Percentiles rank a stretch among this genome's conserved stretches.
Evolutionary conservation across 2,797 vertebrate genomes (phyloP).

Genomic region (Mus minutoides): DNA sequence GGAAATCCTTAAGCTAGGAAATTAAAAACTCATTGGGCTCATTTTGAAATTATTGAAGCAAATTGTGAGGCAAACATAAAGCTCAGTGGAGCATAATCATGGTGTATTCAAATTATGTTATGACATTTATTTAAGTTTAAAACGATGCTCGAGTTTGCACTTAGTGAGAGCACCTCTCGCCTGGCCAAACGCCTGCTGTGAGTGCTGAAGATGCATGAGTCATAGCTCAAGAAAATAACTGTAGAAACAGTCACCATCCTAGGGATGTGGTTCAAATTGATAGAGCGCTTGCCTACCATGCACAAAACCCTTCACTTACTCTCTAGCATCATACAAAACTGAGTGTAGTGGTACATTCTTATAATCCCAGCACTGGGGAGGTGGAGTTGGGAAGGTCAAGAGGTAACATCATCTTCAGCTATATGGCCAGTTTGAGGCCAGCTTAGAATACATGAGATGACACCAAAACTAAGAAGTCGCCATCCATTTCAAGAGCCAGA

Average conservation of each 20-base stretch:
- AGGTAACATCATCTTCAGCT: neutral
- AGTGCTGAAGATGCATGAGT: neutral
- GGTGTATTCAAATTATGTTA: neutral
- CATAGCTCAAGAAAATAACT: neutral
- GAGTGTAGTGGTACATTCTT: neutral
- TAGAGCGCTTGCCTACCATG: neutral
- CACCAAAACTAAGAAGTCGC: neutral
- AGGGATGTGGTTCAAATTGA: neutral
- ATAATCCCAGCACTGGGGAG: neutral
- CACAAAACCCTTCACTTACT: neutral
- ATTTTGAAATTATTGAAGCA: slow-evolving; percentile 34
- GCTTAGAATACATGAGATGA: neutral
- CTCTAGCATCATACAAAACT: neutral
- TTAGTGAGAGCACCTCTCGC: neutral
- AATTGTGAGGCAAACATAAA: slow-evolving; percentile 13
- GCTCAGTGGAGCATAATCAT: neutral
- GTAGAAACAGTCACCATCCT: neutral
- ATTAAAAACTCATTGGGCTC: slow-evolving; percentile 21
- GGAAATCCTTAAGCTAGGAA: neutral
- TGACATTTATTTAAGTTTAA: neutral
- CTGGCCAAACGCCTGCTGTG: neutral
- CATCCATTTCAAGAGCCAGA: neutral
- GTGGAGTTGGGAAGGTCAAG: neutral
- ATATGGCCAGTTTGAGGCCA: neutral
- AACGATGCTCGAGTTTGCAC: neutral